These are phyloP conservation scores for Holacanthus passer DNA, from an alignment of 2,113 vertebrate genomes.

Conservation along the genomic window DNA sequence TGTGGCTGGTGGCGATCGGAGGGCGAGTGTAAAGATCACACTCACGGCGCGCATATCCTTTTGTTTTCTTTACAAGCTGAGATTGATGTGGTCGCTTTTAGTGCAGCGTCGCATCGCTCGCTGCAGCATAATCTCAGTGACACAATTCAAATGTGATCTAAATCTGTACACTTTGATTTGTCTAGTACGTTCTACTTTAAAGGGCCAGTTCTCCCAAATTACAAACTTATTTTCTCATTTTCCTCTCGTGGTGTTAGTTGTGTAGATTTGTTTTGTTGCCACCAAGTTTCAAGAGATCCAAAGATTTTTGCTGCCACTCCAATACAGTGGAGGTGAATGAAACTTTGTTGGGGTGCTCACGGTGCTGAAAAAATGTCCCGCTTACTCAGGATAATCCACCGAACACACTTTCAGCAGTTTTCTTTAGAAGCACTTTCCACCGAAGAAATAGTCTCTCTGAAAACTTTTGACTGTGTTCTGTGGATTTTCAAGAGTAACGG, in stretches of 20 bases:
- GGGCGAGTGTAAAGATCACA: constrained; percentile 47
- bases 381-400: not conserved
- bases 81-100: constrained; percentile 46
- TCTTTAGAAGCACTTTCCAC: not conserved
- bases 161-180: not conserved
- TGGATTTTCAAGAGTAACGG: not conserved
- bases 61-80: constrained; percentile 62
- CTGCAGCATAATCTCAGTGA: not conserved
- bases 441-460: not conserved
- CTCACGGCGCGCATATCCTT: constrained; percentile 45
- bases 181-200: not conserved
- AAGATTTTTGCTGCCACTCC: not conserved
- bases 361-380: not conserved
- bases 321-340: not conserved
- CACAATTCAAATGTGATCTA: constrained; percentile 16
- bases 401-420: not conserved
- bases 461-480: constrained; percentile 10
- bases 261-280: not conserved
- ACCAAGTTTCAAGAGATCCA: not conserved
- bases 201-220: not conserved
- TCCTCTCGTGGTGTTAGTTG: not conserved
- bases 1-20: constrained; percentile 71
- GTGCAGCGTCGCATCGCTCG: not conserved
- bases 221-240: not conserved
- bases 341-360: not conserved